phyloP scores from a whole-genome alignment of 2,113 vertebrate species.

The Myodes glareolus region DNA sequence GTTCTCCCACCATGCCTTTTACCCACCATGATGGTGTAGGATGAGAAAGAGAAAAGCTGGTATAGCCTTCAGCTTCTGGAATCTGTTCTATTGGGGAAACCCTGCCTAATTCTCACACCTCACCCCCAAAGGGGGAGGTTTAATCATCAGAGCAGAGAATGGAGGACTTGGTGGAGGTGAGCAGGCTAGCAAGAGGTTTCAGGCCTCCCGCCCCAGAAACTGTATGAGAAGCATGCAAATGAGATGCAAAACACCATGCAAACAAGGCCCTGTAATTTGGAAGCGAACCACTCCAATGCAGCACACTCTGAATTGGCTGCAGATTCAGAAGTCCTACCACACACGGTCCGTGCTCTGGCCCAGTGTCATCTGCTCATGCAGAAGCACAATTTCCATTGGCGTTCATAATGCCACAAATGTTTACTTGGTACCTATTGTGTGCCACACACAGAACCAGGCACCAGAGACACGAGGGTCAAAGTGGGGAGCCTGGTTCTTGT shows the following conservation, averaged over 20 bases:
- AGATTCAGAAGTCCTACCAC: slow-evolving; percentile 1
- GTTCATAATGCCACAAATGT: not conserved
- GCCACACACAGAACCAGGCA: not conserved
- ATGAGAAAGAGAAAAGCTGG: not conserved
- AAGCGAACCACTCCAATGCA: not conserved
- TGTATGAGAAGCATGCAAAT: slow-evolving; percentile 57
- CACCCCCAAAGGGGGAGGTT: not conserved
- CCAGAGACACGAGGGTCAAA: not conserved
- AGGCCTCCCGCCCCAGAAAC: not conserved
- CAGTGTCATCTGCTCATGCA: accelerated
- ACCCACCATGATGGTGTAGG: not conserved
- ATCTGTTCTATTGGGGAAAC: not conserved
- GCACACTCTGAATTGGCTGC: not conserved
- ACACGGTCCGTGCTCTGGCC: not conserved
- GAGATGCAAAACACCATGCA: slow-evolving; percentile 61
- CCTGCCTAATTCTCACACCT: not conserved
- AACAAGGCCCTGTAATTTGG: slow-evolving; percentile 36
- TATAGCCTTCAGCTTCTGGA: not conserved
- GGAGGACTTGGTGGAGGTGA: not conserved
- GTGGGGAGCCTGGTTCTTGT: not conserved
- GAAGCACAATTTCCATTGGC: not conserved
- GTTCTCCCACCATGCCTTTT: not conserved
- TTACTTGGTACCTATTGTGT: slow-evolving; percentile 22
- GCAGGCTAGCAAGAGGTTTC: not conserved
- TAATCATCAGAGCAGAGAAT: not conserved